Evolutionary conservation across 1,140 invertebrate genomes (phyloP), one percentile per base, ranked within the genome.

Genomic region (Drosophila virilis): DNA sequence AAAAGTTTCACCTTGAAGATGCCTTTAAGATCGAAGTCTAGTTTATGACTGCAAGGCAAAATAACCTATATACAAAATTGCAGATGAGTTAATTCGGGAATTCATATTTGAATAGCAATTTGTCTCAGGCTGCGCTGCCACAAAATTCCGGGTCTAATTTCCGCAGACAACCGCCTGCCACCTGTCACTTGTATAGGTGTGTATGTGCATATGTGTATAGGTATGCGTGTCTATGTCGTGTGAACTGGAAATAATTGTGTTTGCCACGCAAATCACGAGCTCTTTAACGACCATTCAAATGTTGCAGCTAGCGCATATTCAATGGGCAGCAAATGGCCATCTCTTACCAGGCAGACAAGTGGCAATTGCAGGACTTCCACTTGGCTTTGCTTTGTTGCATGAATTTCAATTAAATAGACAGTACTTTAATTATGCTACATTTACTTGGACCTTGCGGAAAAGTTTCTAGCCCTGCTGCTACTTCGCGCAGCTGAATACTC

Each of bases 111-210:
- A 37, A 57, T 66, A 65, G 35, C 52, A 51, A 72, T 62, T 57
- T 42, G 40, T 65, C 60, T 51, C 64, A 57, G 68, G 37, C 33
- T 35, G 48, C 38, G 32, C 37, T 48, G 62, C 52, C 72, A 52
- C 72, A 66, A 76, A 69, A 43, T 62, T 43, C 43, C 71, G 48
- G 46, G 35, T 68, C 70, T 68, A 79, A 79, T 83, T 76, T 82
- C 76, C 80, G 66, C 40, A 22, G 37, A 37, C 51, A 64, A 57
- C 50, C 51, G 22, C 28, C 5, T 22, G 32, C 28, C n/a, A 48
- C 38, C 9, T 62, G 35, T 22, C 46, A 50, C 22, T 15, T 35
- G 46, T 1, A 1, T n/a, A 13, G 10, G 3, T 37, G 12, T 54
- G 32, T 51, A n/a, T 17, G 32, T 35, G n/a, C 32, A 12, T 48